phyloP scores from a whole-genome alignment of 2,797 vertebrate genomes.

The Rallus crepitans region DNA sequence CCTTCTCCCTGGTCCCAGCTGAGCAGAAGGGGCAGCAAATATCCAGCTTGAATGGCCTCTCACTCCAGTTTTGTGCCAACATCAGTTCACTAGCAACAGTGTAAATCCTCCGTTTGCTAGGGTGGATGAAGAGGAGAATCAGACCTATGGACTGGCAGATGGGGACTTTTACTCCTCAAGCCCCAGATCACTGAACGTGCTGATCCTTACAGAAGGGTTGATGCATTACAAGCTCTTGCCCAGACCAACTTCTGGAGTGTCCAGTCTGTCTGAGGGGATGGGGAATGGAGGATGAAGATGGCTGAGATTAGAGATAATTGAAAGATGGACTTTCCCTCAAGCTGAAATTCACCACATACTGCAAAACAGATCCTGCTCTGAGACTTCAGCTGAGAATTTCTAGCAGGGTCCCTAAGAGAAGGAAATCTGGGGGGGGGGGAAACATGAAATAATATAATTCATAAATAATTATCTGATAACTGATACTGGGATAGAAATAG shows the following conservation, averaged over 20 bases:
- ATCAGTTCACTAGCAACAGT: background rate
- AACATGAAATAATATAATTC: background rate
- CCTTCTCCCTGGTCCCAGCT: background rate
- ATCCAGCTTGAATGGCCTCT: background rate
- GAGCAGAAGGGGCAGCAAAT: background rate
- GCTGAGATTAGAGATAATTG: background rate
- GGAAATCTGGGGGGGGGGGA: background rate
- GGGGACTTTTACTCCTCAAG: background rate
- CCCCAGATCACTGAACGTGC: background rate
- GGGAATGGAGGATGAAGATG: background rate
- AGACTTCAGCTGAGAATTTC: background rate
- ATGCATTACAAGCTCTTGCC: background rate
- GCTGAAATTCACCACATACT: background rate
- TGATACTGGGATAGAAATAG: background rate
- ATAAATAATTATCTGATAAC: background rate
- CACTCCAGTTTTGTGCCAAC: rapidly evolving
- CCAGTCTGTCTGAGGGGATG: rapidly evolving
- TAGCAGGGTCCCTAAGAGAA: background rate
- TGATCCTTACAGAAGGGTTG: background rate
- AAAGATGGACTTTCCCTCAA: background rate
- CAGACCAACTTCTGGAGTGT: background rate
- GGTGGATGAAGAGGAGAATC: background rate
- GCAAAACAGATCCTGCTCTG: background rate
- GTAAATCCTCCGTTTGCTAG: background rate
- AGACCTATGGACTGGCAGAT: background rate